These are phyloP conservation scores for Bubo scandiacus DNA, from an alignment of 2,113 vertebrate genomes.

Conservation along the genomic window DNA sequence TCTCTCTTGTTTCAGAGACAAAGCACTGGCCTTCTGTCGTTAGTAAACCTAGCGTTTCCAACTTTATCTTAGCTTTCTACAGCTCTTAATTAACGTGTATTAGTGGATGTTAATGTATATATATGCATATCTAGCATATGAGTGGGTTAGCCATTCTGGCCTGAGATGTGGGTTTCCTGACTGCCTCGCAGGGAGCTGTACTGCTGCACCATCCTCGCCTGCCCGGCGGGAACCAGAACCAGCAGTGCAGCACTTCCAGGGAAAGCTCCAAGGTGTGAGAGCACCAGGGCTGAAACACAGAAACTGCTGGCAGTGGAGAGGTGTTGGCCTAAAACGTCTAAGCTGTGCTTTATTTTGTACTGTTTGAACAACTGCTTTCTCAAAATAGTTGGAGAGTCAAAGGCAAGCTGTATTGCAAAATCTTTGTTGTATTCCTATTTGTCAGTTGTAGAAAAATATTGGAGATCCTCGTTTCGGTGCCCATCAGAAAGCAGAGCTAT, in stretches of 20 bases:
- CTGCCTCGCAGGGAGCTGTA: background rate
- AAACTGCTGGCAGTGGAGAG: background rate
- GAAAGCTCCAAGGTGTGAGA: background rate
- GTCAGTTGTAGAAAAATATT: background rate
- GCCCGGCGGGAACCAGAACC: background rate
- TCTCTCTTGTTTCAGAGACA: constrained; percentile 51
- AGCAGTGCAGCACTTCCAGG: background rate
- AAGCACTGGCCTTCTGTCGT: constrained; percentile 12
- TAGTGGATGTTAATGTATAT: background rate
- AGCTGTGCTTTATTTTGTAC: background rate
- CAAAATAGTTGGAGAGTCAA: background rate
- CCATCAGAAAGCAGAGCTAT: background rate
- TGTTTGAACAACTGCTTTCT: background rate
- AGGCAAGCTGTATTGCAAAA: background rate
- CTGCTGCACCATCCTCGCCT: background rate
- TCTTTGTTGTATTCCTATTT: background rate
- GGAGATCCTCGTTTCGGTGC: background rate
- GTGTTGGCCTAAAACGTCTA: background rate
- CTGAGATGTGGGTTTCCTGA: background rate
- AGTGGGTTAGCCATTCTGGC: background rate
- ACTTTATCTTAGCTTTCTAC: constrained; percentile 21
- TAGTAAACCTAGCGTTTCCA: background rate
- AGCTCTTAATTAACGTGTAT: background rate
- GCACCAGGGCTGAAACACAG: background rate
- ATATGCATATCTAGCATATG: background rate